Evolutionary conservation across 2,113 vertebrate genomes (phyloP), one percentile per base, ranked within the genome.

Genomic region (Scomber scombrus): DNA sequence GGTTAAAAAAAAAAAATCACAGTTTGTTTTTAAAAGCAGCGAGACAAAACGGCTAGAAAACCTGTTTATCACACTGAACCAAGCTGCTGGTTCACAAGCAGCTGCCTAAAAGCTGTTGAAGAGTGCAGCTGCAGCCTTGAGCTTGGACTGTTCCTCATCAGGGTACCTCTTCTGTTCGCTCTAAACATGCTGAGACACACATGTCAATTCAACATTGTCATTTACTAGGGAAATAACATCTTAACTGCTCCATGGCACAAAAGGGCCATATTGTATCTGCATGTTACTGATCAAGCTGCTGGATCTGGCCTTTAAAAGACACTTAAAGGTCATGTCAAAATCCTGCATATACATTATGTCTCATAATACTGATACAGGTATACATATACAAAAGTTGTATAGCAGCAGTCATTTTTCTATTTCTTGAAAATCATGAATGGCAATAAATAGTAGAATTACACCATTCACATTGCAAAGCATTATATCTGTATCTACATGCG

Each of bases 71-170:
- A 64, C 64, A 61, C 63, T 68, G 49, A 71, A 62, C 52, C 34
- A 71, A 79, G 83, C 70, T 68, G 68, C 86, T 81, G 43, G 76
- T 72, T 82, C 63, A 63, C 34, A 43, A 79, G 56, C 79, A 88
- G 84, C 78, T 89, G 86, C 74, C 72, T 85, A 77, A 85, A 84
- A 12, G 49, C 46, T 84, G 71, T 57, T 63, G 78, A 85, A 72
- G 73, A 87, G 76, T 84, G 56, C 73, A 88, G 85, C 89, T 87
- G 84, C 81, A 88, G 81, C 86, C 84, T 78, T 15, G 0, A 78
- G 85, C 74, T 60, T 15, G 55, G 52, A 71, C 80, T 57, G 66
- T 78, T 85, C 74, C 58, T 78, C 68, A 73, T 84, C 77, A 84
- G 74, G 70, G 46, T 63, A 19, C 78, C 74, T 54, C 78, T 51